Conservation (phyloP, 2,113 vertebrate genomes). For the Charadrius vociferus region DNA sequence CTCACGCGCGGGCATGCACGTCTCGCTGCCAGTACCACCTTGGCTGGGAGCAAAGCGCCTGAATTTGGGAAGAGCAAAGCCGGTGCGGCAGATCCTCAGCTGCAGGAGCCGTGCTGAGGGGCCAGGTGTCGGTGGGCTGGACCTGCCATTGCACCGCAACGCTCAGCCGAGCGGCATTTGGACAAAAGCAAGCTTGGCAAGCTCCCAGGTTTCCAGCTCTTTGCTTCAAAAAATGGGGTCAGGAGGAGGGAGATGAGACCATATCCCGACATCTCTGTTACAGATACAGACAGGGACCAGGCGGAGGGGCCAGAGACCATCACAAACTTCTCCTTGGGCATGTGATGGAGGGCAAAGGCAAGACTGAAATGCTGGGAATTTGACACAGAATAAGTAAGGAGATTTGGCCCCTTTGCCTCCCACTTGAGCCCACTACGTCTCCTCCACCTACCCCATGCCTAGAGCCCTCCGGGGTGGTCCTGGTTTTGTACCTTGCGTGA, state of each 20-base stretch:
- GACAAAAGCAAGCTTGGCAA: neutral
- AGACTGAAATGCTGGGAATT: neutral
- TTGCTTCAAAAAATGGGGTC: neutral
- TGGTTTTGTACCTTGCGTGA: slow-evolving; percentile 83
- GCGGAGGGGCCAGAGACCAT: neutral
- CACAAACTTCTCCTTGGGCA: neutral
- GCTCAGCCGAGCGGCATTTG: neutral
- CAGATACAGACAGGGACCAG: neutral
- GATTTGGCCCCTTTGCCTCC: neutral
- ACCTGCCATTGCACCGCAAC: neutral
- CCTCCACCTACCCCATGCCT: neutral
- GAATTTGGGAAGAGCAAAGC: neutral
- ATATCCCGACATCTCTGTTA: neutral
- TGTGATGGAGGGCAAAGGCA: neutral
- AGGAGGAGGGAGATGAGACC: neutral
- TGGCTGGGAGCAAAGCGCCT: neutral
- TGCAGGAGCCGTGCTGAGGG: slow-evolving; percentile 38
- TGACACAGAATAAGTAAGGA: neutral
- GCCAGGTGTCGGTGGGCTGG: slow-evolving; percentile 1
- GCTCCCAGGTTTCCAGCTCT: neutral
- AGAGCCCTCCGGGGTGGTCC: neutral
- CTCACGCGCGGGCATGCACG: neutral
- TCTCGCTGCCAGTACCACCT: neutral
- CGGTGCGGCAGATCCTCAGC: neutral
- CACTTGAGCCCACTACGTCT: rapidly evolving